Conservation (phyloP, 2,888 invertebrate species). For the Heliconius charithonia region DNA sequence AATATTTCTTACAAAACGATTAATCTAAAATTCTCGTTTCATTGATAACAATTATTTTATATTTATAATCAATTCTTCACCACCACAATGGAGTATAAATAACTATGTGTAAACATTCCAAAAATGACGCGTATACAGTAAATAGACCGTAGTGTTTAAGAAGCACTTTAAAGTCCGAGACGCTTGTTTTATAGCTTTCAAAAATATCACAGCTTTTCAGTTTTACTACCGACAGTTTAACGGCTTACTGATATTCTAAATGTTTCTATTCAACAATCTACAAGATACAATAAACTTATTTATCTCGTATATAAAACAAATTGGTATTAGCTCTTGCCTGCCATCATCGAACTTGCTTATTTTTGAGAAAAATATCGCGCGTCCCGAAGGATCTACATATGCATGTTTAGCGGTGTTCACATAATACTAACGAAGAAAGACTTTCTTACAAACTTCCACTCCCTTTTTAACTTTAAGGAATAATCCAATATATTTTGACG, state of each 20-base stretch:
- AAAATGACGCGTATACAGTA: slow-evolving; percentile 48
- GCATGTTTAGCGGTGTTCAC: too few relatives aligned
- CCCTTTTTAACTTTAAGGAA: not conserved
- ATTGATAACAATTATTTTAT: slow-evolving; percentile 30
- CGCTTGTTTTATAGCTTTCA: slow-evolving; percentile 56
- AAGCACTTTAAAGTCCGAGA: slow-evolving; percentile 54
- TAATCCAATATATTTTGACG: not conserved
- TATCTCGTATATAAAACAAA: too few relatives aligned
- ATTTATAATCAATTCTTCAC: slow-evolving; percentile 33
- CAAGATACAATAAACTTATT: slow-evolving; percentile 13
- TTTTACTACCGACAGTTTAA: slow-evolving; percentile 55
- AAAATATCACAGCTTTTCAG: slow-evolving; percentile 56
- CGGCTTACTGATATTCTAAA: slow-evolving; percentile 49
- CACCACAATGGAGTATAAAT: slow-evolving; percentile 44
- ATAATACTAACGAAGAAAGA: not conserved
- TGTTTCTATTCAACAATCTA: slow-evolving; percentile 49
- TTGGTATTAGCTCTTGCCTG: not conserved
- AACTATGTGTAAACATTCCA: slow-evolving; percentile 44
- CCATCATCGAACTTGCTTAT: not conserved
- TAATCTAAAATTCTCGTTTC: not conserved
- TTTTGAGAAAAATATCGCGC: not conserved
- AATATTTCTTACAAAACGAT: too few relatives aligned
- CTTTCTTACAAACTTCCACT: not conserved
- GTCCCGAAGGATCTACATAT: too few relatives aligned
- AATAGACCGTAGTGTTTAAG: slow-evolving; percentile 53